Evolutionary conservation across 2,113 vertebrate species (phyloP).

Genomic region (Onychorhynchus coronatus): DNA sequence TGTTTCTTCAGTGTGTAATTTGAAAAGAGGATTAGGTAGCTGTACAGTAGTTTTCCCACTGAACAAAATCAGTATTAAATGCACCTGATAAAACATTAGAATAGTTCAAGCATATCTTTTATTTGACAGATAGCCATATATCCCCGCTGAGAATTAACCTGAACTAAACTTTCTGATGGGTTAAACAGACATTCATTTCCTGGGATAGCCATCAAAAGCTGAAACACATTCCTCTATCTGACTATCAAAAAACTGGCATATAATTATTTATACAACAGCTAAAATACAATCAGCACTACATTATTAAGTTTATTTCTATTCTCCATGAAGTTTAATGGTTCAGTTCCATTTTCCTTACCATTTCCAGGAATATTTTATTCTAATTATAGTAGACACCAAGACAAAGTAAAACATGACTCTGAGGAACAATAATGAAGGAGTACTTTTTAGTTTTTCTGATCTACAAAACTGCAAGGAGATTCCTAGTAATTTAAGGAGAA

Average conservation of each 20-base stretch:
- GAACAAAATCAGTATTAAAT: constrained; percentile 58
- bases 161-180: constrained; percentile 76
- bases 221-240: neutral
- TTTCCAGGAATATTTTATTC: neutral
- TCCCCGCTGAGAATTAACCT: constrained; percentile 61
- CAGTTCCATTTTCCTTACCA: neutral
- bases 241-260: constrained; percentile 16
- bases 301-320: neutral
- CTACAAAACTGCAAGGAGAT: neutral
- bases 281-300: neutral
- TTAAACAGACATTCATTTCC: constrained; percentile 75
- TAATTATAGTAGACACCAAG: neutral
- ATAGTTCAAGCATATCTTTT: constrained; percentile 64
- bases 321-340: neutral
- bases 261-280: constrained; percentile 56
- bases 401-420: neutral
- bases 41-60: constrained; percentile 72
- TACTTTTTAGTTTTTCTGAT: neutral
- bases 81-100: constrained; percentile 74
- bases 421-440: neutral
- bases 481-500: neutral
- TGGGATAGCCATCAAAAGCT: constrained; percentile 24
- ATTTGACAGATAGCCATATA: constrained; percentile 75
- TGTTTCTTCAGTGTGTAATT: constrained; percentile 33
- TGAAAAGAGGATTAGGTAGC: constrained; percentile 62